Evolutionary conservation across 2,113 vertebrate genomes (phyloP).

Genomic region (Octodon degus): DNA sequence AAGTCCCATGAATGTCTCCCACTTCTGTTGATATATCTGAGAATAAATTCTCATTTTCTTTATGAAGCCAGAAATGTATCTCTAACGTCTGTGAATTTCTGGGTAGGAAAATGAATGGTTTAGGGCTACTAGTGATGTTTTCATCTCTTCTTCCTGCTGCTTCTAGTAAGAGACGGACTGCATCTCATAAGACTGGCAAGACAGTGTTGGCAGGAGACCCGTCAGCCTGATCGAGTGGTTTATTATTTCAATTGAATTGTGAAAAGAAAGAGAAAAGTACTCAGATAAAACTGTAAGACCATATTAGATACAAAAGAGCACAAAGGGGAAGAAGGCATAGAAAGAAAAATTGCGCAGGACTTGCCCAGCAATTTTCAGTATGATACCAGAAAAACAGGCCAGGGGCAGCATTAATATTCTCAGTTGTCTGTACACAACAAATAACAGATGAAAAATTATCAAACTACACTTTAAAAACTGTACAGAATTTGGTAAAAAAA

Average conservation of each 20-base stretch:
- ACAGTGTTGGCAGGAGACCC: constrained; percentile 67
- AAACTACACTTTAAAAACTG: constrained; percentile 18
- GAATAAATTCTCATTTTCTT: constrained; percentile 72
- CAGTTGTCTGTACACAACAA: constrained; percentile 13
- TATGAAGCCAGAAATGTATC: constrained; percentile 64
- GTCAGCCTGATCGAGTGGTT: constrained; percentile 74
- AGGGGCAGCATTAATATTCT: neutral
- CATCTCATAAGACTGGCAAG: constrained; percentile 76
- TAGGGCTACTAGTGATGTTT: constrained; percentile 73
- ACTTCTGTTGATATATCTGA: constrained; percentile 64
- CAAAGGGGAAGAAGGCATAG: constrained; percentile 39
- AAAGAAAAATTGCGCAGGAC: constrained; percentile 64
- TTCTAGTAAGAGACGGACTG: constrained; percentile 65
- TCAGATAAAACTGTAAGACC: constrained; percentile 69
- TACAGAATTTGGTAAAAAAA: constrained; percentile 37
- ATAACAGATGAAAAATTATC: constrained; percentile 30
- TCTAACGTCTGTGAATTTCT: constrained; percentile 61
- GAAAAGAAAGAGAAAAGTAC: constrained; percentile 67
- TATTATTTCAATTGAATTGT: constrained; percentile 79
- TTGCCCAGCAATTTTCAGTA: constrained; percentile 44
- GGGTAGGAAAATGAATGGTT: constrained; percentile 73
- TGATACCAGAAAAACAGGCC: constrained; percentile 33
- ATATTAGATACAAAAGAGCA: constrained; percentile 64
- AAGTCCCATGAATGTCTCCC: constrained; percentile 16
- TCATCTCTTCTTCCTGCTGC: constrained; percentile 72